Base-by-base conservation (phyloP, 2,797 vertebrate species). In the Linurgus olivaceus region DNA sequence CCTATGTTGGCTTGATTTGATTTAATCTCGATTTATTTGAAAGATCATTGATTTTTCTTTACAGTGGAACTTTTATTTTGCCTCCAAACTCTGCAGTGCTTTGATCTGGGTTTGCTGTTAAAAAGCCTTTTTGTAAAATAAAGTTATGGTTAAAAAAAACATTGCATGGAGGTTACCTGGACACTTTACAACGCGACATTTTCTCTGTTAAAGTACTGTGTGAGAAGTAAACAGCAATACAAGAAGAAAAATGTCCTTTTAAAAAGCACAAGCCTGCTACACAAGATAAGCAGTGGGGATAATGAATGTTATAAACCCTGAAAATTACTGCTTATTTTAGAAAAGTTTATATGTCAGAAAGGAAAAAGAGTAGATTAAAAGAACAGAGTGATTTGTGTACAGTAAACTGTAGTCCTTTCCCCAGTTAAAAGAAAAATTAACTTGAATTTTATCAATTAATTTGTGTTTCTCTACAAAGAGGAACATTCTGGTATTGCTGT, bases 21-120 rank as follows among this genome's bases (percentile, higher is more conserved):
- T 96, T 98, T 97, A 94, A 95, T 96, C 88, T 95, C 95, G 91
- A 91, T 96, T 97, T 97, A 94, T 95, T 97, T 97, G 96, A 96
- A 96, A 97, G 63, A 96, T 91, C 79, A 96, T 94, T 96, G 96
- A 97, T 96, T 97, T 97, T 86, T 96, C 88, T 93, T 95, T 83
- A 67, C 76, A 87, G 55, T 65, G 67, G 59, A 91, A 94, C 86
- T 97, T 96, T 74, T 95, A n/a, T 92, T 96, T 97, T 96, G 92
- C 93, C 94, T 97, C 94, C 61, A 94, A 72, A 97, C 94, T 97
- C 93, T 76, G 55, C 63, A 88, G 75, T 72, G 57, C 40, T 97
- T 97, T 95, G 79, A 92, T 92, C 70, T 81, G 63, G n/a, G 37
- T 94, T 96, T 96, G 47, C 59, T 68, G 57, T 72, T 92, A 91